Base-by-base conservation (phyloP, 2,113 vertebrate species). In the Gorsachius goisagi region DNA sequence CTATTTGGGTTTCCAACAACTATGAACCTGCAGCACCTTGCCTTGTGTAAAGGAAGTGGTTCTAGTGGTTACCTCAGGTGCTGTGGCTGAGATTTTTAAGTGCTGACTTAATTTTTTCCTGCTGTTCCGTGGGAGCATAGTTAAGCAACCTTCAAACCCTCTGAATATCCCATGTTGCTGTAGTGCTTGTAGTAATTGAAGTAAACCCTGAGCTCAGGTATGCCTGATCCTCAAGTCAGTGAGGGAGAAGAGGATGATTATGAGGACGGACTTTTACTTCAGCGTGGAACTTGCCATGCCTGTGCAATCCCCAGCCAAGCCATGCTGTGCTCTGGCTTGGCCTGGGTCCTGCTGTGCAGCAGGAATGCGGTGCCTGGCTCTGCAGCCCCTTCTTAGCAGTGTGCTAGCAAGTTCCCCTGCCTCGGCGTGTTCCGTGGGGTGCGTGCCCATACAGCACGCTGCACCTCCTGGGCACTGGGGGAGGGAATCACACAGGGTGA, bases 351-450 rank as follows among this genome's bases (percentile, higher is more conserved):
- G 27, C 76, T 41, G 1, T 18, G 71, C 58, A 60, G 56, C 39
- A 44, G 52, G 63, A 41, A 20, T 4, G 16, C 30, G 11, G 56
- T 14, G 3, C 33, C 32, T 22, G 41, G 30, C 39, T 22, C 64
- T 77, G 58, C 58, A 71, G 58, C 30, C 50, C 32, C 56, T 22
- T 60, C 53, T 32, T 32, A 28, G 1, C 52, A 28, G 39, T 2
- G 30, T 32, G 26, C n/a, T 60, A 45, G 35, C n/a, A 15, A 14
- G 71, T 35, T 32, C 37, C n/a, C 17, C 28, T 32, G 20, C 5
- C 44, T 32, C 2, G 0, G 16, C 2, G 2, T 35, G 35, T 41
- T 44, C 74, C 12, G 30, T 3, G 1, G 37, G 30, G 37, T n/a
- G 19, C 15, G 0, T 37, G 53, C 33, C 58, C 44, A 1, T 13